A percentile compares a stretch with the other conserved stretches of the same genome.
These are phyloP conservation scores for Ophioderma brevispina DNA, from an alignment of 35 echinoderm and acorn worm species.

Conservation along the genomic window DNA sequence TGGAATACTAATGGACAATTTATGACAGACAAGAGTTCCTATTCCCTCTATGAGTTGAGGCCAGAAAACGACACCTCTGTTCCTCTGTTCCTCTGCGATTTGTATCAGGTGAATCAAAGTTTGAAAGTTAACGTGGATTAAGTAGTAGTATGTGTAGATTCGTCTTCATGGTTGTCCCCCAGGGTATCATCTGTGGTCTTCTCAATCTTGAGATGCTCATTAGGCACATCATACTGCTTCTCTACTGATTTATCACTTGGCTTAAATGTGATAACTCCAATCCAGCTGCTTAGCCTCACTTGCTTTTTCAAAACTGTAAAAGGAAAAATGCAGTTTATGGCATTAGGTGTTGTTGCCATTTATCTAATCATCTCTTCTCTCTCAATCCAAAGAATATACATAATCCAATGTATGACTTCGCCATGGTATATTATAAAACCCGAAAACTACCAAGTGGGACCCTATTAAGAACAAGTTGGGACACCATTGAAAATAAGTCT, in stretches of 20 bases:
- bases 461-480: no score
- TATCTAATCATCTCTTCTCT: no score
- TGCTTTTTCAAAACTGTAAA: conserved; percentile 82
- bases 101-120: conserved; percentile 42
- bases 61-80: conserved; percentile 77
- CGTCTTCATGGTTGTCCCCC: conserved; percentile 6
- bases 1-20: conserved; percentile 68
- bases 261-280: conserved; percentile 82
- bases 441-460: no score
- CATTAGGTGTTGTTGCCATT: no score
- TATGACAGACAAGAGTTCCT: conserved; percentile 42
- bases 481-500: no score
- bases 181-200: conserved; percentile 18
- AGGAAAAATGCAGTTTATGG: conserved; percentile 6
- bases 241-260: not conserved
- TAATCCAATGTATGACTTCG: no score
- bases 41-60: conserved; percentile 58
- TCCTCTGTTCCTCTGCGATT: conserved; percentile 53
- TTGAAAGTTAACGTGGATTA: not conserved
- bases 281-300: conserved; percentile 79
- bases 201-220: not conserved
- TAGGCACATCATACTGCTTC: not conserved
- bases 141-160: not conserved
- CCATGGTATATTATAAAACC: no score
- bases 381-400: no score